Evolutionary conservation across 1,140 invertebrate species (phyloP), one percentile per base, ranked within the genome.

Genomic region (Trissolcus basalis): DNA sequence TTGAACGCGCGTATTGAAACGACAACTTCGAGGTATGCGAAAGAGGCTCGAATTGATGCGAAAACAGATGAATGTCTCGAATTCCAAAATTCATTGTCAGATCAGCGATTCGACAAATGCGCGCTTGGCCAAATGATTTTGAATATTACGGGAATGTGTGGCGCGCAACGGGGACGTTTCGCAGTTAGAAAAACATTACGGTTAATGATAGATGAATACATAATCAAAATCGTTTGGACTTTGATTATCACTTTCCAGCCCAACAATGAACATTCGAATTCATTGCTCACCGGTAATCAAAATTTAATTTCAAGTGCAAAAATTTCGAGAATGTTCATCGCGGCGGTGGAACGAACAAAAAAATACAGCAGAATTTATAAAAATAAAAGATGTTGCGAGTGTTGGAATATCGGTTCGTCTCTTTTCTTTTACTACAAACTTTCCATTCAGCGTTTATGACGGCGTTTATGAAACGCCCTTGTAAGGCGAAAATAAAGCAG

Each of bases 401-500:
- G 19, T 27, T 27, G 19, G 19, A 27, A 27, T 27, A 27, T 27
- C 19, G 19, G 19, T 27, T 27, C 19, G 19, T 27, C 51, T 55
- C 73, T 59, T 48, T 39, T 41, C 55, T 64, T 61, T 76, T 39
- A 56, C 56, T 67, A 61, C 61, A 71, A 67, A 77, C 74, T 77
- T 77, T 71, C 67, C 55, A 77, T 71, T 59, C 61, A 55, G 56
- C 51, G 61, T 77, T 70, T 67, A 71, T 67, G 68, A 54, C 58
- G 63, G 74, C 68, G 67, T 77, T 71, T 77, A 77, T 77, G 67
- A 77, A 71, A 77, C 63, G 63, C 58, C 68, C 63, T 58, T 77
- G 68, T 72, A 68, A 72, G 61, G 68, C 74, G 59, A 72, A 77
- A 77, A 77, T 77, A 72, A 77, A 77, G 68, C 68, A 65, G 68